A percentile compares a stretch with the other conserved stretches of the same genome.
These are phyloP conservation scores for Cantharis lateralis DNA, from an alignment of 2,888 invertebrate genomes.

Conservation along the genomic window DNA sequence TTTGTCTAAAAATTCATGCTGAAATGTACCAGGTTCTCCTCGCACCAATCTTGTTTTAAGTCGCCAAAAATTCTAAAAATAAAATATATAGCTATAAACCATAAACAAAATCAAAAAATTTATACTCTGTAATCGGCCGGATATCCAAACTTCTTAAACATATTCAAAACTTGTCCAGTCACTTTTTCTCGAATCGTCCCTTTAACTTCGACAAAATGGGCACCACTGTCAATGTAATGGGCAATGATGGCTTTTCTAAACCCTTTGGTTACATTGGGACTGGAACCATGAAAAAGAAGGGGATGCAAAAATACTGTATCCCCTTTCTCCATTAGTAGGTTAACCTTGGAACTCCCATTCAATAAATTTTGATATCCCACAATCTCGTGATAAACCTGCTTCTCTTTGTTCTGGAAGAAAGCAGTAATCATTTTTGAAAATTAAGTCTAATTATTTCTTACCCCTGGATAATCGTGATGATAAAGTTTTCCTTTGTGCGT, in stretches of 20 bases:
- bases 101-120: conserved; percentile 1
- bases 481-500: conserved; percentile 67
- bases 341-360: conserved; percentile 50
- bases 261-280: conserved; percentile 70
- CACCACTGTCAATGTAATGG: conserved; percentile 77
- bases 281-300: conserved; percentile 81
- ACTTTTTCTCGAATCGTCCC: conserved; percentile 70
- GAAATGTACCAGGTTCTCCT: conserved; percentile 47
- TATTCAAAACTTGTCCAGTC: conserved; percentile 62
- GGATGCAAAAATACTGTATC: conserved; percentile 90
- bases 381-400: conserved; percentile 73
- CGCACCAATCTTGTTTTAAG: conserved; percentile 40
- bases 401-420: conserved; percentile 54
- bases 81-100: neutral
- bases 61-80: neutral
- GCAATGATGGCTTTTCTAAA: conserved; percentile 81
- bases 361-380: conserved; percentile 54
- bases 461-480: conserved; percentile 71
- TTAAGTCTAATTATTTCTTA: conserved; percentile 56
- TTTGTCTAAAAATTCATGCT: conserved; percentile 31
- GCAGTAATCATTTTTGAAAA: neutral
- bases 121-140: conserved; percentile 49
- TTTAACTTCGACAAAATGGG: conserved; percentile 69
- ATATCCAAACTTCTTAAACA: conserved; percentile 51
- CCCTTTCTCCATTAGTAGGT: conserved; percentile 79